A percentile compares a stretch with the other conserved stretches of the same genome.
phyloP scores from a whole-genome alignment of 2,797 vertebrate genomes.

The Percopsis omiscomaycus region DNA sequence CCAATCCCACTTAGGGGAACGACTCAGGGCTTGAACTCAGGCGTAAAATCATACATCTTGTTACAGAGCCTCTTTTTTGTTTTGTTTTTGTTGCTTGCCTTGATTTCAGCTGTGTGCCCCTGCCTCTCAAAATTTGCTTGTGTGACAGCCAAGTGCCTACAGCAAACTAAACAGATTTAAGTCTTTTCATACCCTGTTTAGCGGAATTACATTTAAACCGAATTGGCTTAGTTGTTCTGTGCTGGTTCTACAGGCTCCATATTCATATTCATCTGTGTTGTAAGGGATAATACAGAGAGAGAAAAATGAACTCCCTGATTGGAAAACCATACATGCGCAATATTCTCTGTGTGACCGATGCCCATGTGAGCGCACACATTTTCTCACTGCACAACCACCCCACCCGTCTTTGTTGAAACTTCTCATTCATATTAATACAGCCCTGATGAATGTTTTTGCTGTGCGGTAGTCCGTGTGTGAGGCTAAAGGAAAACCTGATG shows the following conservation, averaged over 20 bases:
- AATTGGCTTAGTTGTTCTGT: slow-evolving; percentile 37
- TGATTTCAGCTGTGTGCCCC: slow-evolving; percentile 26
- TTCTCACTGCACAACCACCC: background rate
- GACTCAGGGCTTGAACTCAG: slow-evolving; percentile 56
- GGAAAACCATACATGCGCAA: no score
- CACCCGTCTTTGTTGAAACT: slow-evolving; percentile 36
- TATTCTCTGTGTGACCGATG: background rate
- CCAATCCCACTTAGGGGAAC: slow-evolving; percentile 48
- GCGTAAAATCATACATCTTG: slow-evolving; percentile 65
- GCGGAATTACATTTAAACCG: slow-evolving; percentile 54
- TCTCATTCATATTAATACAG: slow-evolving; percentile 60
- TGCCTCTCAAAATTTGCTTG: slow-evolving; percentile 40
- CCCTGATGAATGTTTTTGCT: slow-evolving; percentile 48
- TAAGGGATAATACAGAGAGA: slow-evolving; percentile 9
- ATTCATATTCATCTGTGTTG: slow-evolving; percentile 30
- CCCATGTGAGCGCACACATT: background rate
- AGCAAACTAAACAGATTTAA: slow-evolving; percentile 34
- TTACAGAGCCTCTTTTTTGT: slow-evolving; percentile 47
- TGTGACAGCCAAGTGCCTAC: slow-evolving; percentile 54
- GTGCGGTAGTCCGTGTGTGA: slow-evolving; percentile 39
- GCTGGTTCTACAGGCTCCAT: slow-evolving; percentile 6
- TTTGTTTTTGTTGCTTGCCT: background rate
- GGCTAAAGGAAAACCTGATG: slow-evolving; percentile 52
- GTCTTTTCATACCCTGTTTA: slow-evolving; percentile 31
- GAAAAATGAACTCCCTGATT: slow-evolving; percentile 16